A percentile compares a stretch with the other conserved stretches of the same genome.
Evolutionary conservation across 2,797 vertebrate genomes (phyloP).

Genomic region (Myotis pilosus): DNA sequence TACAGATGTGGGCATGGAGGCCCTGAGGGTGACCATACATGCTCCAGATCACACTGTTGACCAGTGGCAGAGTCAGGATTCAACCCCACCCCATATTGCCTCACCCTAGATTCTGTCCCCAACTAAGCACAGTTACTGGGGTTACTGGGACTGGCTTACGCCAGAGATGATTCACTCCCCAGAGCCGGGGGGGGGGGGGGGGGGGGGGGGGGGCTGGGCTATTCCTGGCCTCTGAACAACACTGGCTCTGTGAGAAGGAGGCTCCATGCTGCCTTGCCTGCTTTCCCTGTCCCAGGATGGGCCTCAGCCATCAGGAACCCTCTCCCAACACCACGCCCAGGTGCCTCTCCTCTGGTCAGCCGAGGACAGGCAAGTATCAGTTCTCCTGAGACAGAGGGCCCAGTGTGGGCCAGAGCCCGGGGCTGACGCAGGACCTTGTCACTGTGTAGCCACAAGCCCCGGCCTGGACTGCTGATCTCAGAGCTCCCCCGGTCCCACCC

Average conservation of each 20-base stretch:
- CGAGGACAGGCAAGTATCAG: constrained; percentile 1
- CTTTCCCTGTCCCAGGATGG: rapidly evolving
- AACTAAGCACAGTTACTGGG: not conserved
- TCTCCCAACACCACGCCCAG: not conserved
- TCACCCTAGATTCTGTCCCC: not conserved
- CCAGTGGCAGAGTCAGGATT: not conserved
- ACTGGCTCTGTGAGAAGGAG: not conserved
- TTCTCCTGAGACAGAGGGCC: constrained; percentile 69
- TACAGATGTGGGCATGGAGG: not conserved
- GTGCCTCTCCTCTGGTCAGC: not conserved
- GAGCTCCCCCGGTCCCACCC: not conserved
- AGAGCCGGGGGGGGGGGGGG: not conserved
- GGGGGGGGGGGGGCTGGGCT: not conserved
- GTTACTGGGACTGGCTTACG: not conserved
- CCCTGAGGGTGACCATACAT: not conserved
- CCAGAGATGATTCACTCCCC: not conserved
- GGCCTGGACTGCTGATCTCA: constrained; percentile 34
- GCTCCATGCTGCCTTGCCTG: rapidly evolving
- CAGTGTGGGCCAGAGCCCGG: constrained; percentile 65
- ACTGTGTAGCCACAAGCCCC: constrained; percentile 64
- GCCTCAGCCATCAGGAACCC: not conserved
- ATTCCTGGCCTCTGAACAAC: not conserved
- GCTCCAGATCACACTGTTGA: not conserved
- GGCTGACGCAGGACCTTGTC: constrained; percentile 62
- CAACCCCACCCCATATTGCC: not conserved